phyloP scores from a whole-genome alignment of 2,888 invertebrate genomes.

The Torymus tubicola region DNA sequence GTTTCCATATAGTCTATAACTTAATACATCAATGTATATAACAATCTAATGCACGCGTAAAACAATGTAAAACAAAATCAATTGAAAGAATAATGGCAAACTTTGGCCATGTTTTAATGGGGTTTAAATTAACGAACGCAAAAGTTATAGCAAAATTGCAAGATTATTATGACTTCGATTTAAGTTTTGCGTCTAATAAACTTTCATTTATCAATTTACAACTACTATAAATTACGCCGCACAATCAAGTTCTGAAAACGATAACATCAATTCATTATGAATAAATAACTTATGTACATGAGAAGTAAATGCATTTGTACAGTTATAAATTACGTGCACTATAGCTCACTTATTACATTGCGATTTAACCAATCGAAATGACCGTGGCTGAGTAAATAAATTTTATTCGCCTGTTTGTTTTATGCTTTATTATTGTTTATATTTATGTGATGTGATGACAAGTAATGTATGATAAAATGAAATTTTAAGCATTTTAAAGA shows the following conservation, averaged over 20 bases:
- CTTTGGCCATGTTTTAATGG: not conserved
- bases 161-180: conserved; percentile 34
- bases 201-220: conserved; percentile 49
- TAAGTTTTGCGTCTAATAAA: conserved; percentile 40
- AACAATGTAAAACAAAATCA: not conserved
- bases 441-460: not conserved
- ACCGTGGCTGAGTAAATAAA: not conserved
- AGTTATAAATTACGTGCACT: conserved; percentile 27
- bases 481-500: no score
- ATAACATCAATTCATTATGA: conserved; percentile 46
- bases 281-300: conserved; percentile 31
- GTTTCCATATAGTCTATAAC: no score
- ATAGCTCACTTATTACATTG: conserved; percentile 11
- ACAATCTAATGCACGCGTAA: no score
- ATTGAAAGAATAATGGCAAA: not conserved
- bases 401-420: conserved; percentile 1
- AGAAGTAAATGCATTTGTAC: conserved; percentile 9
- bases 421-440: not conserved
- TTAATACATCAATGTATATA: no score
- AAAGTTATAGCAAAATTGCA: conserved; percentile 13
- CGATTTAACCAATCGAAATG: conserved; percentile 15
- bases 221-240: conserved; percentile 35
- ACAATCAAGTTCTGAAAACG: conserved; percentile 28
- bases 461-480: no score
- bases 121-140: conserved; percentile 14